Evolutionary conservation across 1,140 invertebrate genomes (phyloP).

Genomic region (Delia radicum): DNA sequence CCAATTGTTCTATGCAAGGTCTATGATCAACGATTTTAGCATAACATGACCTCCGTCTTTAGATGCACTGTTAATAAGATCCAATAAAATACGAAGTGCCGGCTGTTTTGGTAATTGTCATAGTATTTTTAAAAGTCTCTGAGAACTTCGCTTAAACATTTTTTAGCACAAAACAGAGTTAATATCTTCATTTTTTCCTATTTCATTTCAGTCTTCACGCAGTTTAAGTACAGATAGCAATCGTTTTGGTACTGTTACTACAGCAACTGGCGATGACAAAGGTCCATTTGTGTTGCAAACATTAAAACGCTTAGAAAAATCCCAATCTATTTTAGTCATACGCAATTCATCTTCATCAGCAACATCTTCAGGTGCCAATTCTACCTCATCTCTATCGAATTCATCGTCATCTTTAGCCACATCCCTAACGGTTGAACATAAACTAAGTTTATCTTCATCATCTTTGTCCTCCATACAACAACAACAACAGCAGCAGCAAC

Average conservation of each 20-base stretch:
- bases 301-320: conserved; percentile 53
- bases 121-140: too few relatives aligned
- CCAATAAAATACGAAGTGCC: too few relatives aligned
- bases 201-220: conserved; percentile 37
- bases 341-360: conserved; percentile 40
- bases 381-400: conserved; percentile 23
- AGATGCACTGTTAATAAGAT: too few relatives aligned
- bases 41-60: too few relatives aligned
- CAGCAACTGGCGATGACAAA: conserved; percentile 41
- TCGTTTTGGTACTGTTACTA: conserved; percentile 24
- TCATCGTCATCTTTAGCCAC: conserved; percentile 15
- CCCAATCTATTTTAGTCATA: conserved; percentile 53
- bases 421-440: conserved; percentile 17
- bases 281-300: conserved; percentile 54
- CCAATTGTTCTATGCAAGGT: too few relatives aligned
- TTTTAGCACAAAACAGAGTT: too few relatives aligned
- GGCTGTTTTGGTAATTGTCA: too few relatives aligned
- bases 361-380: conserved; percentile 16
- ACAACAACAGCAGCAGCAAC: conserved; percentile 28
- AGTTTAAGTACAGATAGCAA: conserved; percentile 49
- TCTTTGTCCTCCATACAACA: conserved; percentile 17
- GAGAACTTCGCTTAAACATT: too few relatives aligned
- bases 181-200: too few relatives aligned
- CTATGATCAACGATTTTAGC: too few relatives aligned
- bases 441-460: conserved; percentile 18